Evolutionary conservation across 2,113 vertebrate genomes (phyloP), one percentile per base, ranked within the genome.

Genomic region (Hippocampus zosterae): DNA sequence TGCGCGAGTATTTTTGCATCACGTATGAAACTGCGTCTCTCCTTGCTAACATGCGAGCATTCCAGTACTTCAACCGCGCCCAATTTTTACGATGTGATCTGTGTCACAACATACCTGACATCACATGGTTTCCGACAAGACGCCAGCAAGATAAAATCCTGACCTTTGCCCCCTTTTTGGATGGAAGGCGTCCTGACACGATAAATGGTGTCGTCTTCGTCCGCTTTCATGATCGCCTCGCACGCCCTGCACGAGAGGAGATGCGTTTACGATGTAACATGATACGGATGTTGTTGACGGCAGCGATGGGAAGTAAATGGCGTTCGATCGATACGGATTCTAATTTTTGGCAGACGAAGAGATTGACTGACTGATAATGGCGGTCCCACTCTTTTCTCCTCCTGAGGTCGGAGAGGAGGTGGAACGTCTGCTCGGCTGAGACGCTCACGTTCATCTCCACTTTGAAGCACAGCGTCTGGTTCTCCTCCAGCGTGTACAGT

Each of bases 401-500:
- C 23, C 80, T 86, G 79, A 98, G 91, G 88, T 99, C 94, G 0
- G 95, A 97, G 53, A 98, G 92, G 65, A 99, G 88, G 61, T 88
- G 74, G 86, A 98, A 99, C 69, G 93, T 93, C 75, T 90, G 91
- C 83, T 81, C 61, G 0, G 94, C 91, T 0, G 94, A 25, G 40
- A 95, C 85, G 0, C 77, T 65, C 52, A 95, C 93, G 0, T 81
- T 76, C 63, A 94, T 97, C 88, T 98, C 95, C 59, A 97, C 91
- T 71, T 93, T 94, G 86, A 99, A 95, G 67, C 94, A 96, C 64
- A 99, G 90, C 86, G 93, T 93, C 62, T 92, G 93, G 89, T 96
- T 94, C 68, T 99, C 96, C 87, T 99, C 97, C 81, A 96, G 88
- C 0, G 90, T 97, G 88, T 94, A 98, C 71, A 99, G 88, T 75